Percentiles rank a stretch among this genome's conserved stretches.
Conservation (phyloP, 2,888 invertebrate genomes). For the Hyposoter didymator region DNA sequence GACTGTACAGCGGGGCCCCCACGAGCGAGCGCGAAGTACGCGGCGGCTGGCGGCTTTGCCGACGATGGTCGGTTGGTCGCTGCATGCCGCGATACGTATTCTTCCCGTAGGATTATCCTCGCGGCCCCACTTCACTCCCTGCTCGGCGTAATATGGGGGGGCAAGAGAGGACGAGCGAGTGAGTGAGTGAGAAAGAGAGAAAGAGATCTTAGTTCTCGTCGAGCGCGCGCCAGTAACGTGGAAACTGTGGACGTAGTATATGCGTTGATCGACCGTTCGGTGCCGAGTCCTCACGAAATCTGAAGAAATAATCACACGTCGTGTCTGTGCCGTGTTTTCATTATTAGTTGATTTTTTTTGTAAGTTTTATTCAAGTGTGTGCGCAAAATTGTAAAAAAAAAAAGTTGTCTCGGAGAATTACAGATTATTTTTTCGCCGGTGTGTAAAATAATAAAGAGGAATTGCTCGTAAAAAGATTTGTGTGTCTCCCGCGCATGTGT, state of each 20-base stretch:
- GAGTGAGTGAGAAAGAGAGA: conserved; percentile 19
- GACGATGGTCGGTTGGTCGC: conserved; percentile 35
- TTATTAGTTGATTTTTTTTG: background rate
- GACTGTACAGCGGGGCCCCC: background rate
- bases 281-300: conserved; percentile 42
- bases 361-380: conserved; percentile 12
- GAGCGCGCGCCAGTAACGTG: conserved; percentile 69
- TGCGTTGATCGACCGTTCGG: conserved; percentile 45
- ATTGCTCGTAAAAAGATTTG: conserved; percentile 18
- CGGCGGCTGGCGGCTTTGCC: conserved; percentile 51
- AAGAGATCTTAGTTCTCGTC: conserved; percentile 61
- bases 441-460: conserved; percentile 1
- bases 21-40: conserved; percentile 21
- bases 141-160: conserved; percentile 1
- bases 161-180: conserved; percentile 35
- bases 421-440: conserved; percentile 7
- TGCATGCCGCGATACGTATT: conserved; percentile 48
- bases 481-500: conserved; percentile 38
- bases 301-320: conserved; percentile 21
- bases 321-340: conserved; percentile 29
- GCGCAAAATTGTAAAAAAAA: conserved; percentile 9
- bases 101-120: conserved; percentile 38
- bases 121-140: conserved; percentile 10
- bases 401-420: background rate
- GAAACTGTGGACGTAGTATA: conserved; percentile 57